These are phyloP conservation scores for Samia ricini DNA, from an alignment of 1,140 invertebrate genomes.

Conservation along the genomic window DNA sequence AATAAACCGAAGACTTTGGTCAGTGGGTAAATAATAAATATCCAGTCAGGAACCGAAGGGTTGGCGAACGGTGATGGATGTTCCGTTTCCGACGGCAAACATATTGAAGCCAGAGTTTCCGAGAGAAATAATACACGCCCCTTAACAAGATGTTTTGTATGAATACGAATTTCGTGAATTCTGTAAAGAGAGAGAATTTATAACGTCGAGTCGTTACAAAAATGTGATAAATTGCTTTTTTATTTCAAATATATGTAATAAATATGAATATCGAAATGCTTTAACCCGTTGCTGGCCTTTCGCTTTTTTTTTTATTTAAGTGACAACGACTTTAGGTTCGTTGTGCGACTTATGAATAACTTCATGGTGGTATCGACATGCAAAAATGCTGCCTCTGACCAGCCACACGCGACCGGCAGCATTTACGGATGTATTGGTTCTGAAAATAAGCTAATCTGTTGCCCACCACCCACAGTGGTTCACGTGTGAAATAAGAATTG, in stretches of 20 bases:
- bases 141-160: not conserved
- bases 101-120: constrained; percentile 17
- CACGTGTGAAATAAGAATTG: too few species aligned
- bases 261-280: too few species aligned
- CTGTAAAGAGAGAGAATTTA: not conserved
- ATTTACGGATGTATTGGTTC: too few species aligned
- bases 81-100: constrained; percentile 16
- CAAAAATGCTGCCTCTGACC: too few species aligned
- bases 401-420: too few species aligned
- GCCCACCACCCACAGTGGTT: too few species aligned
- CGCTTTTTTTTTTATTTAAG: too few species aligned
- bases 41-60: constrained; percentile 18
- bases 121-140: constrained; percentile 8
- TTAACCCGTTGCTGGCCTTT: too few species aligned
- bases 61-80: constrained; percentile 25
- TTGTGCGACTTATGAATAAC: too few species aligned
- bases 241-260: not conserved
- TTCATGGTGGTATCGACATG: too few species aligned
- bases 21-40: constrained; percentile 34
- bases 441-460: too few species aligned
- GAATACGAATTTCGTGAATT: constrained; percentile 7
- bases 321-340: too few species aligned
- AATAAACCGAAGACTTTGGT: constrained; percentile 15
- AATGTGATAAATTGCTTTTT: not conserved
- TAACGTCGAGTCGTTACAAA: not conserved